Percentiles rank a stretch among this genome's conserved stretches.
These are phyloP conservation scores for Xestobium rufovillosum DNA, from an alignment of 2,888 invertebrate species.

Conservation along the genomic window DNA sequence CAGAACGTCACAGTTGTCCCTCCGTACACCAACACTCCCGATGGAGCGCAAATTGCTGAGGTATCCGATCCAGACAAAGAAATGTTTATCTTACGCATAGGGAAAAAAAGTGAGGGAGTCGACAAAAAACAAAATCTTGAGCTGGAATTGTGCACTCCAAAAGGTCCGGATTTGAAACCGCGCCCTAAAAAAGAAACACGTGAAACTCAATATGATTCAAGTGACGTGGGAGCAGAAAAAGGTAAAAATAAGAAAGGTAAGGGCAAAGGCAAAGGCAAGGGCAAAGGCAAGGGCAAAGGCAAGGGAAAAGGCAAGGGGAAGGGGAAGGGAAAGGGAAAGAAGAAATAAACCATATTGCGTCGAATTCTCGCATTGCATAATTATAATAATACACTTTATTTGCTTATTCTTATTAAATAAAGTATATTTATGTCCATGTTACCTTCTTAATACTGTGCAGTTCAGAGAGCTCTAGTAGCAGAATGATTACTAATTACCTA, in stretches of 20 bases:
- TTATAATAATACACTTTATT: too few species aligned
- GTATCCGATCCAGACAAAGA: constrained; percentile 61
- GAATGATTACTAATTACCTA: too few species aligned
- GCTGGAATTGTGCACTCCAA: constrained; percentile 67
- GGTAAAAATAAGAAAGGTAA: constrained; percentile 20
- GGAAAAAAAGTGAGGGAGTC: constrained; percentile 64
- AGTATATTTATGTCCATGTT: too few species aligned
- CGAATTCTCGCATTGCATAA: too few species aligned
- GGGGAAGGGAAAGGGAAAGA: constrained; percentile 22
- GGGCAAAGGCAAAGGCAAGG: constrained; percentile 19
- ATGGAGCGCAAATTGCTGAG: constrained; percentile 52
- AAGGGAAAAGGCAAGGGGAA: constrained; percentile 20
- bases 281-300: constrained; percentile 25
- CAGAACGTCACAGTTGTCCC: constrained; percentile 37
- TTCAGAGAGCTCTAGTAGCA: too few species aligned
- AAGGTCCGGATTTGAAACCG: constrained; percentile 52
- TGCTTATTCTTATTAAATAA: too few species aligned
- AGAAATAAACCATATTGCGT: too few species aligned
- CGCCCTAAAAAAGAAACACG: constrained; percentile 56
- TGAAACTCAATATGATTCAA: constrained; percentile 60
- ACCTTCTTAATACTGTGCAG: too few species aligned
- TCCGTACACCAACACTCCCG: constrained; percentile 47
- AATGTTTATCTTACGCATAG: constrained; percentile 64
- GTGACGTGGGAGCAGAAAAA: constrained; percentile 30
- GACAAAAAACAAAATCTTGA: constrained; percentile 63